Percentiles rank a stretch among this genome's conserved stretches.
phyloP scores from a whole-genome alignment of 2,113 vertebrate genomes.

The Apteryx owenii region DNA sequence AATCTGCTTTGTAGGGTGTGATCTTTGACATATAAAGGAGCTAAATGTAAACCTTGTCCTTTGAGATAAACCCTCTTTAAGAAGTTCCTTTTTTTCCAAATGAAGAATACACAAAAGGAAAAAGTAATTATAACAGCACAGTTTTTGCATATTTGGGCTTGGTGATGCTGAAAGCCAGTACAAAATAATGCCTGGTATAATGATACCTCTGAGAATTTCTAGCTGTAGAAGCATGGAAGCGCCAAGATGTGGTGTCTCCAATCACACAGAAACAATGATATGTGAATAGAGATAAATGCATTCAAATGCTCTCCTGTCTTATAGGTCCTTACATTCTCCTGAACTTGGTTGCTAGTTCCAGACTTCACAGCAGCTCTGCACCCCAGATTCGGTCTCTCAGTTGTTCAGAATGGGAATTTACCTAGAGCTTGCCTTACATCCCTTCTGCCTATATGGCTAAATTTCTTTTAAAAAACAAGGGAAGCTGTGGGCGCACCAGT shows the following conservation, averaged over 20 bases:
- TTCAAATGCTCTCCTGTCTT: not conserved
- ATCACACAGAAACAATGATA: not conserved
- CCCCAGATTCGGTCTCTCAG: not conserved
- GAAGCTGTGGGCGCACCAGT: not conserved
- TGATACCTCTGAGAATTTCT: not conserved
- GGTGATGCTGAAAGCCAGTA: not conserved
- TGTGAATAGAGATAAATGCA: not conserved
- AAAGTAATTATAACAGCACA: not conserved
- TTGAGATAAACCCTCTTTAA: not conserved
- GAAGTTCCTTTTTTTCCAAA: not conserved
- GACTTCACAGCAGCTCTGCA: not conserved
- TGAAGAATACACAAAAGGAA: not conserved
- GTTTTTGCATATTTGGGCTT: not conserved
- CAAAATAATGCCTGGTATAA: not conserved
- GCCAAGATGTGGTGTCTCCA: fast-evolving
- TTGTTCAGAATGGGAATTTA: not conserved
- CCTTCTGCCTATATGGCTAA: not conserved
- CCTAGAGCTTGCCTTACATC: not conserved
- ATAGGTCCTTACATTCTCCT: not conserved
- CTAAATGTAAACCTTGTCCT: not conserved
- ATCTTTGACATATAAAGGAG: not conserved
- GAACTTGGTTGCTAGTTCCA: not conserved
- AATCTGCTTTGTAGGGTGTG: not conserved
- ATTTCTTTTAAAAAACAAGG: not conserved
- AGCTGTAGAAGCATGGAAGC: not conserved